These are phyloP conservation scores for Misgurnus mizolepis DNA, from an alignment of 2,113 vertebrate genomes.

Conservation along the genomic window DNA sequence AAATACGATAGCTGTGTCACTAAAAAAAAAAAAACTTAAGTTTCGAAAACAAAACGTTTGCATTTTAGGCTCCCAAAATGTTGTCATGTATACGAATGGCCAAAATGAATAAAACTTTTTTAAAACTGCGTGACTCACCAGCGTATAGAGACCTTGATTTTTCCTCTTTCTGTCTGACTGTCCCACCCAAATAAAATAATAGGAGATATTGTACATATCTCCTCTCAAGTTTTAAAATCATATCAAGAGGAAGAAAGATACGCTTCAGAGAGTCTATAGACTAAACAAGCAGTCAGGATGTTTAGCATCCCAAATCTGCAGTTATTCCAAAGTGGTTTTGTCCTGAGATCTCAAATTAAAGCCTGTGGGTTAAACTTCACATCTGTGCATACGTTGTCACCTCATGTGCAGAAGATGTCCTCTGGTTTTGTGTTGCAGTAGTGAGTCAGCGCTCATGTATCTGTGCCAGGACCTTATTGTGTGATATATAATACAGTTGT, in stretches of 20 bases:
- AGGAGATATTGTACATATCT: not conserved
- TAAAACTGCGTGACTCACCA: not conserved
- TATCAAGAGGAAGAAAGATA: not conserved
- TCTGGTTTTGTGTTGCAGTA: not conserved
- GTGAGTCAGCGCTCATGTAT: not conserved
- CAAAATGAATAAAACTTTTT: too few relatives aligned
- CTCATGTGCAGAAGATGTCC: not conserved
- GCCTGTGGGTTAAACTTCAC: not conserved
- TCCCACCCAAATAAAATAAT: not conserved
- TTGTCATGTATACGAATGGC: too few relatives aligned
- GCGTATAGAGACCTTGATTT: not conserved
- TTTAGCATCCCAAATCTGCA: slow-evolving; percentile 14
- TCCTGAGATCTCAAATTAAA: not conserved
- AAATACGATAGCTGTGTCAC: too few relatives aligned
- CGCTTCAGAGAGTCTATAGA: slow-evolving; percentile 31
- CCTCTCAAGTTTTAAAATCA: not conserved
- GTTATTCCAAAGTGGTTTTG: not conserved
- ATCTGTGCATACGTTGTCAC: not conserved
- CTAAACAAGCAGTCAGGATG: slow-evolving; percentile 34
- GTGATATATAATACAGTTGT: slow-evolving; percentile 11
- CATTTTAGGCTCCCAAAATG: too few relatives aligned
- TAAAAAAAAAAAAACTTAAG: too few relatives aligned
- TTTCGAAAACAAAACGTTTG: too few relatives aligned
- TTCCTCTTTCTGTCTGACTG: not conserved
- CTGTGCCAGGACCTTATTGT: slow-evolving; percentile 44